Evolutionary conservation across 2,888 invertebrate species (phyloP), one percentile per base, ranked within the genome.

Genomic region (Caenorhabditis sp.): DNA sequence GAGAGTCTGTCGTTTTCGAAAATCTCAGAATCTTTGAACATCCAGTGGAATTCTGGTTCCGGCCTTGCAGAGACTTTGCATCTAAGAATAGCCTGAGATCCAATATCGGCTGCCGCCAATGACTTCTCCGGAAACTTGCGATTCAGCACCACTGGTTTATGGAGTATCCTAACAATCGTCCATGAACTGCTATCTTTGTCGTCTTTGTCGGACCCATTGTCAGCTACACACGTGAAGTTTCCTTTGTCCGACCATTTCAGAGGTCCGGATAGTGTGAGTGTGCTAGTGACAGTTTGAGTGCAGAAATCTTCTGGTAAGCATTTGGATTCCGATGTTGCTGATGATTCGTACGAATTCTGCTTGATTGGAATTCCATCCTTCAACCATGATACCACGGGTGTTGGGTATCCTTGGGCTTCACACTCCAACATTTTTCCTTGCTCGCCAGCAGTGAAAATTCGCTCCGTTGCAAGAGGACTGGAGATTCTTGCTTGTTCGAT

Each of bases 191-290:
- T 51, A 7, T 35, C 31, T n/a, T 63, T 63, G 3, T 47, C n/a
- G 8, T 16, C 31, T 19, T 47, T 64, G 2, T 96, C 96, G 4
- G 82, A 85, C 16, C 95, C 94, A 93, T 97, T 97, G 93, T 95
- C 95, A 19, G 97, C 97, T 91, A 95, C 95, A 92, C 97, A 97
- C 0, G 96, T 96, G 93, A 97, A 97, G 93, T 97, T 97, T 31
- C 97, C 97, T 90, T 96, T 96, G 93, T 97, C 96, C 75, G 95
- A 95, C 92, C 96, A 95, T 5, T 95, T 95, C n/a, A 97, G 96
- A 87, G 86, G 79, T 24, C 85, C 79, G 7, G 69, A 58, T 49
- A 91, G 87, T 31, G 69, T 58, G 10, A 92, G 81, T 8, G 85
- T 83, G 31, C 89, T 86, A 0, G 73, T 66, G 16, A 84, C 83